Conservation (phyloP, 2,888 invertebrate genomes). For the Papilio elwesi region DNA sequence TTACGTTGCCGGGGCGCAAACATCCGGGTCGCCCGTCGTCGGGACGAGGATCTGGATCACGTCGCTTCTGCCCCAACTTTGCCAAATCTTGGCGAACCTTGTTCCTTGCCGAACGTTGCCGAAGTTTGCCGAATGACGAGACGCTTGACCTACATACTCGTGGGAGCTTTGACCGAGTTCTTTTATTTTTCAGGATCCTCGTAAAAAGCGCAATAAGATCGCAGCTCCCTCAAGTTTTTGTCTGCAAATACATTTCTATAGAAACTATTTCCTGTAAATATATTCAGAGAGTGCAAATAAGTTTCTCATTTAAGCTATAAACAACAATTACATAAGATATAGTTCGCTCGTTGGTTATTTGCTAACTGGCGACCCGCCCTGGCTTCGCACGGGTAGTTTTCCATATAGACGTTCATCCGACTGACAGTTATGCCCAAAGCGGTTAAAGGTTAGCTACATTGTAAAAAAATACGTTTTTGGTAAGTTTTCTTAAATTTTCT, state of each 20-base stretch:
- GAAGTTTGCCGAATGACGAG: background rate
- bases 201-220: conserved; percentile 25
- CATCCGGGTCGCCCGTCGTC: conserved; percentile 7
- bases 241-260: conserved; percentile 9
- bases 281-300: background rate
- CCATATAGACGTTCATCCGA: no score
- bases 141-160: conserved; percentile 30
- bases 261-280: conserved; percentile 17
- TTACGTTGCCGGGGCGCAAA: conserved; percentile 6
- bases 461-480: no score
- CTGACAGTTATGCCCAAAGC: no score
- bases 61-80: conserved; percentile 6
- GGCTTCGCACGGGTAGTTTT: no score
- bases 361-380: no score
- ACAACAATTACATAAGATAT: no score
- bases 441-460: no score
- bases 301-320: background rate
- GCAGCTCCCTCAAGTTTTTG: conserved; percentile 10
- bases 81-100: conserved; percentile 4
- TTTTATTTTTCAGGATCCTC: conserved; percentile 29
- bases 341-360: no score
- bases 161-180: conserved; percentile 26
- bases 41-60: conserved; percentile 21
- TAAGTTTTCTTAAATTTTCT: no score
- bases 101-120: background rate